Percentiles rank a stretch among this genome's conserved stretches.
Conservation (phyloP, 2,888 invertebrate genomes). For the Dryocosmus kuriphilus region DNA sequence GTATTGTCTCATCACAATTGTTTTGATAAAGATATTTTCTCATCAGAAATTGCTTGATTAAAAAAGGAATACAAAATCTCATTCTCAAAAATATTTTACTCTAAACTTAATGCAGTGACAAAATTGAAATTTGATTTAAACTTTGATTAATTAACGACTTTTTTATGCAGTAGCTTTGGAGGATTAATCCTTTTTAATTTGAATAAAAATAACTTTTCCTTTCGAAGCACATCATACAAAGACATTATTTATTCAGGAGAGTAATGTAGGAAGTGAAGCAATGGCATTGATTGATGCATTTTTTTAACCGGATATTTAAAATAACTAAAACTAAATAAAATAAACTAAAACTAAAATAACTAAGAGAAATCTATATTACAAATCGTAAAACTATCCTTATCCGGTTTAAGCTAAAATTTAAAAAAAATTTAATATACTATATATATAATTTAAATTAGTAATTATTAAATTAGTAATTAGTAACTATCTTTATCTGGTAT, state of each 20-base stretch:
- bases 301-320: conserved; percentile 9
- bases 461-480: too few species aligned
- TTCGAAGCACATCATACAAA: neutral
- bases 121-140: neutral
- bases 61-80: too few species aligned
- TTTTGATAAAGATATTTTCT: too few species aligned
- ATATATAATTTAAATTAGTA: too few species aligned
- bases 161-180: neutral
- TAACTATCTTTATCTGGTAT: too few species aligned
- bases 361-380: too few species aligned
- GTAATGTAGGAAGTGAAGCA: conserved; percentile 14
- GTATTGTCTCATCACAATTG: neutral
- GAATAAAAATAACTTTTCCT: neutral
- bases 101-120: neutral
- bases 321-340: too few species aligned
- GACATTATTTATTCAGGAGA: neutral
- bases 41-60: too few species aligned
- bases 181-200: neutral
- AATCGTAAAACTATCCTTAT: too few species aligned
- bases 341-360: too few species aligned
- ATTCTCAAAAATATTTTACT: neutral
- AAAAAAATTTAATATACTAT: too few species aligned
- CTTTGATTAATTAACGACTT: neutral
- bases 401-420: too few species aligned
- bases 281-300: neutral